Conservation (phyloP, 2,113 vertebrate species). For the Salvelinus sp. region DNA sequence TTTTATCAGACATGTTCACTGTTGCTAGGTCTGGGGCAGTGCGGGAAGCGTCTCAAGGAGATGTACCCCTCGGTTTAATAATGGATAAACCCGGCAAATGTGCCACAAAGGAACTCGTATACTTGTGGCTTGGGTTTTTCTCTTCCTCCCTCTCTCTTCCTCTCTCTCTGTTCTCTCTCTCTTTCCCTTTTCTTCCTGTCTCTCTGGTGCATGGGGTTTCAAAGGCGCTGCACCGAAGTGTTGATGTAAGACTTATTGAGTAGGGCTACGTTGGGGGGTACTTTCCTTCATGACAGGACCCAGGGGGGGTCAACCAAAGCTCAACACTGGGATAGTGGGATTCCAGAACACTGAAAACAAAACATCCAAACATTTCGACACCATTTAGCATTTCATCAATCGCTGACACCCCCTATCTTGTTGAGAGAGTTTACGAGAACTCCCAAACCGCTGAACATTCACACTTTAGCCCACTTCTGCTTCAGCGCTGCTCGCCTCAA, state of each 20-base stretch:
- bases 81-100: conserved; percentile 61
- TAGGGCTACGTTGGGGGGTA: conserved; percentile 37
- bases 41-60: conserved; percentile 56
- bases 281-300: conserved; percentile 62
- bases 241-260: conserved; percentile 62
- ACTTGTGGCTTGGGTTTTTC: conserved; percentile 29
- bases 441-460: neutral
- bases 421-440: neutral
- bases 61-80: conserved; percentile 67
- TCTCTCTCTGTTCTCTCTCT: neutral
- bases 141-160: conserved; percentile 11
- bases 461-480: conserved; percentile 4
- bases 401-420: conserved; percentile 9
- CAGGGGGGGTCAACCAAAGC: conserved; percentile 41
- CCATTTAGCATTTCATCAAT: conserved; percentile 19
- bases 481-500: conserved; percentile 5
- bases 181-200: conserved; percentile 37
- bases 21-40: conserved; percentile 67
- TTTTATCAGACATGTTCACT: conserved; percentile 65
- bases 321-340: conserved; percentile 14
- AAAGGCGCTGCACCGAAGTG: conserved; percentile 49
- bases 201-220: conserved; percentile 31
- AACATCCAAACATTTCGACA: conserved; percentile 49
- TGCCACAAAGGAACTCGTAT: conserved; percentile 58
- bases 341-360: conserved; percentile 54